Evolutionary conservation across 2,888 invertebrate species (phyloP), one percentile per base, ranked within the genome.

Genomic region (Eupeodes latifasciatus): DNA sequence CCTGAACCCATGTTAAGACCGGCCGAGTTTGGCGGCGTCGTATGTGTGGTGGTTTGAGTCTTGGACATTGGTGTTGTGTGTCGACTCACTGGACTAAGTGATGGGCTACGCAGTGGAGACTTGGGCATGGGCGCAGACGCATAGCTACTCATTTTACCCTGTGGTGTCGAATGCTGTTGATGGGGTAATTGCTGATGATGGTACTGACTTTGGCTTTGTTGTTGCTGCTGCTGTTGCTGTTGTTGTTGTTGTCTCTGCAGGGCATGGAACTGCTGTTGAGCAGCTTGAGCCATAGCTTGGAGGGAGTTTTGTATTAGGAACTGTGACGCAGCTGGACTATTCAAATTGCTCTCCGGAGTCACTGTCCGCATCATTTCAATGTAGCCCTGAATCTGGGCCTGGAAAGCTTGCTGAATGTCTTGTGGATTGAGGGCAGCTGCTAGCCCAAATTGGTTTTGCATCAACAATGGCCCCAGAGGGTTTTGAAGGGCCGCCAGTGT

Each of bases 291-390:
- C 91, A 97, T 96, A 6, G 96, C 96, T 92, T 97, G 97, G 93
- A 93, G 90, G 5, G 92, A 96, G 93, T 96, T 97, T 92, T 97
- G 97, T 77, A 97, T 93, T 92, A 97, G 95, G 92, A 96, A 96
- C 92, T 96, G 97, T 34, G 96, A 95, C 90, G 92, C 91, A 47
- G 93, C 89, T 10, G 93, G 91, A 89, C 49, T 83, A 40, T 91
- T 92, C 69, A 92, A 91, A 44, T 91, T 91, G 1, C 90, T 87
- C 6, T 93, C 93, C 0, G 92, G 92, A 0, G 92, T 90, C 81
- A 93, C 89, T 69, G 92, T 93, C 0, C 92, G 92, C 89, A 93
- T 92, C 91, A 94, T 91, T 90, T 93, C 93, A 59, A 94, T 92
- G 78, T 94, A 93, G 75, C 91, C 91, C 71, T 94, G 94, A 72